Evolutionary conservation across 2,113 vertebrate genomes (phyloP).

Genomic region (Hassar affinis): DNA sequence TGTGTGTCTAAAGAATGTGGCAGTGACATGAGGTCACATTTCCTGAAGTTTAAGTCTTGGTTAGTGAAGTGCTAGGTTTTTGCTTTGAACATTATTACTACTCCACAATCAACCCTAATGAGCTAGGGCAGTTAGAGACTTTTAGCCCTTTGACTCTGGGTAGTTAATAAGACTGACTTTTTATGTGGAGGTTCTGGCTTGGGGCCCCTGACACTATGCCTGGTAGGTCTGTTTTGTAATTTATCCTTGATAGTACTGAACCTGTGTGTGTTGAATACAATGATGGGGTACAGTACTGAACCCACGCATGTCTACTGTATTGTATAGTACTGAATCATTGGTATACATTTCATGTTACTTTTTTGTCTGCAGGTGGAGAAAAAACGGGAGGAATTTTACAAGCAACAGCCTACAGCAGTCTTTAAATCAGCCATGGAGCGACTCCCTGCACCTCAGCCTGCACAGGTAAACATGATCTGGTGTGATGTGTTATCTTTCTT

Average conservation of each 20-base stretch:
- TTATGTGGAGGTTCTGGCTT: not conserved
- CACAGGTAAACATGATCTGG: conserved; percentile 59
- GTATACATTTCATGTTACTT: not conserved
- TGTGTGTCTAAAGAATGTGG: no score
- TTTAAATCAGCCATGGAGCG: conserved; percentile 68
- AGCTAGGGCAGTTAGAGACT: no score
- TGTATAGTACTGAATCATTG: not conserved
- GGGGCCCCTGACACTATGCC: no score
- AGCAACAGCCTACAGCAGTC: conserved; percentile 58
- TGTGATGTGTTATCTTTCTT: not conserved
- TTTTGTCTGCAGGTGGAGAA: conserved; percentile 58
- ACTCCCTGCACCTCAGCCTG: conserved; percentile 46
- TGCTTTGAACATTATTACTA: no score
- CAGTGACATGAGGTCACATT: no score
- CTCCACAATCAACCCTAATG: no score
- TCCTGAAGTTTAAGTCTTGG: no score
- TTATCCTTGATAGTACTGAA: not conserved
- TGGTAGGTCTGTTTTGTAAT: not conserved
- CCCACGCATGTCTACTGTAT: not conserved
- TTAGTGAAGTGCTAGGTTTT: no score
- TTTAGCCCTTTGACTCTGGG: not conserved
- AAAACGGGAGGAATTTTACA: conserved; percentile 61
- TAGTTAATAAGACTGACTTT: not conserved
- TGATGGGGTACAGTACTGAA: not conserved
- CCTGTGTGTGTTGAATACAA: not conserved